Conservation (phyloP, 2,797 vertebrate genomes). For the Tiaroga cobitis region DNA sequence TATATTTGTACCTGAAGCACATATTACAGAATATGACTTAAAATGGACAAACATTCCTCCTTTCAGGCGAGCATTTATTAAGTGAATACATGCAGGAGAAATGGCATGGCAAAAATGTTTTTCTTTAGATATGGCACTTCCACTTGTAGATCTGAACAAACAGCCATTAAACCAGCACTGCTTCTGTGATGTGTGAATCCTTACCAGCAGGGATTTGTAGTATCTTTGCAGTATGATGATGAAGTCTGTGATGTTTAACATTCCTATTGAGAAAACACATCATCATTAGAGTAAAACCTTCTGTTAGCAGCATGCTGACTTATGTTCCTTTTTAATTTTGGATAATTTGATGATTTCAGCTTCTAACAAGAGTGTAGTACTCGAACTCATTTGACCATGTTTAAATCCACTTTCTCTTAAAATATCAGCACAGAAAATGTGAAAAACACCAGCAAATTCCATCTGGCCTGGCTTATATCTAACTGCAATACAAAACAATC, state of each 20-base stretch:
- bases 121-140: neutral
- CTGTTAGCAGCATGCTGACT: neutral
- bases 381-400: neutral
- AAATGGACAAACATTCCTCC: neutral
- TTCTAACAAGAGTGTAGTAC: neutral
- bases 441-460: neutral
- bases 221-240: slow-evolving; percentile 99
- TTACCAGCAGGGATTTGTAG: slow-evolving; percentile 98
- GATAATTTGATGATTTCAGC: neutral
- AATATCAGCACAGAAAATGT: neutral
- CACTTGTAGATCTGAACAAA: neutral
- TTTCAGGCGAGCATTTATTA: neutral
- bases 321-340: neutral
- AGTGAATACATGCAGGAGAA: neutral
- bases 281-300: neutral
- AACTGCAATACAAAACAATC: neutral
- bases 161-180: neutral
- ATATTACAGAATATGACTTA: neutral
- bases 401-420: neutral
- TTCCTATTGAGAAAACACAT: slow-evolving; percentile 79
- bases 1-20: slow-evolving; percentile 94
- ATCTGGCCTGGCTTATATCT: neutral
- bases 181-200: slow-evolving; percentile 53
- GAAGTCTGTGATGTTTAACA: slow-evolving; percentile 99
- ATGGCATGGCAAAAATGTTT: neutral